A percentile compares a stretch with the other conserved stretches of the same genome.
phyloP scores from a whole-genome alignment of 2,888 invertebrate species.

The Agrenia bidenticulata region DNA sequence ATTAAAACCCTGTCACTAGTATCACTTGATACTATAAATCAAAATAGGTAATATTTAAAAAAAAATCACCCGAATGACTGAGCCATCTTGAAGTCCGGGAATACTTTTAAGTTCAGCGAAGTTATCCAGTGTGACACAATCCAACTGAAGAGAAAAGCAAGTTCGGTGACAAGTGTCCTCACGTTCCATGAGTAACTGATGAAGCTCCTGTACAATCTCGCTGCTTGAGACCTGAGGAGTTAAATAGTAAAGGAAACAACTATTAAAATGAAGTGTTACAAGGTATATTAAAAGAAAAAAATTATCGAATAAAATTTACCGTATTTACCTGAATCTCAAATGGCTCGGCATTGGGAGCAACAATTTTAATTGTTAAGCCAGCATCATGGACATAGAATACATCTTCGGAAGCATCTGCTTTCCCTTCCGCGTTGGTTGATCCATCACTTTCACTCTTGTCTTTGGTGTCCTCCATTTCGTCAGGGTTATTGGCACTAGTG shows the following conservation, averaged over 20 bases:
- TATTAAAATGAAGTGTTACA: neutral
- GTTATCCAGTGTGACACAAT: conserved; percentile 90
- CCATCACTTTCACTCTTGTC: conserved; percentile 18
- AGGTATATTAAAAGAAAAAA: neutral
- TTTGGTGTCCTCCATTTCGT: conserved; percentile 4
- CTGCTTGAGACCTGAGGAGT: conserved; percentile 80
- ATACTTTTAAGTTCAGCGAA: conserved; percentile 97
- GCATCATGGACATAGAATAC: conserved; percentile 86
- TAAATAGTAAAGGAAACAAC: neutral
- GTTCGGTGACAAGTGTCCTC: conserved; percentile 98
- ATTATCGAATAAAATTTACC: neutral
- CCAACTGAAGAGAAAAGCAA: conserved; percentile 93
- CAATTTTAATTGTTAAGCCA: conserved; percentile 91
- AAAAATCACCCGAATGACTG: conserved; percentile 75
- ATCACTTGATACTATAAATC: conserved; percentile 6
- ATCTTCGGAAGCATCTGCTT: conserved; percentile 65
- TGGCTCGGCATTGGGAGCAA: conserved; percentile 85
- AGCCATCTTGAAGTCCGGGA: conserved; percentile 91
- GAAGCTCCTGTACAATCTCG: conserved; percentile 96
- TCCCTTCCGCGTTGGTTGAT: conserved; percentile 23
- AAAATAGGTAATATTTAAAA: conserved; percentile 10
- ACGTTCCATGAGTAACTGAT: conserved; percentile 95
- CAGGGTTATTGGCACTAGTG: neutral
- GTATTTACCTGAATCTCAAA: conserved; percentile 82
- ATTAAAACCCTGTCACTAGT: too few species aligned